phyloP scores from a whole-genome alignment of 2,113 vertebrate genomes.

The Cavia aperea region DNA sequence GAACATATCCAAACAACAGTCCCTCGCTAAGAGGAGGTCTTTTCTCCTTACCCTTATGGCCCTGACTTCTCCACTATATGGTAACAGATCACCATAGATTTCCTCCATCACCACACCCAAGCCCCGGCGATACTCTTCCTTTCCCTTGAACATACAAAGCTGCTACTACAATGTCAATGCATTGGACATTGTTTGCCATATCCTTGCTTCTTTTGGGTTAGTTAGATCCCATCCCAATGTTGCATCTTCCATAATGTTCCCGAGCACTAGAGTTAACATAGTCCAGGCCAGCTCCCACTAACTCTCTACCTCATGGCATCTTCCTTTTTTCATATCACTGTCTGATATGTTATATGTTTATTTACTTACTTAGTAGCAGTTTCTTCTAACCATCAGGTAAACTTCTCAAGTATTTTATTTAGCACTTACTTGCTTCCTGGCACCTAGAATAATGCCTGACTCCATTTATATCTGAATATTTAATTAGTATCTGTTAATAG shows the following conservation, averaged over 20 bases:
- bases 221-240: background rate
- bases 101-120: too few species aligned
- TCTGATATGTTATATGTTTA: background rate
- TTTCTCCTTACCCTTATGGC: accelerated
- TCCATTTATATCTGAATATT: background rate
- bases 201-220: background rate
- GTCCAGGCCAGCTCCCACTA: background rate
- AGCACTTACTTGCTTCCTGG: background rate
- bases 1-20: background rate
- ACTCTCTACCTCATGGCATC: background rate
- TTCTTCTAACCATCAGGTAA: background rate
- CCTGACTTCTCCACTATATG: too few species aligned
- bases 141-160: background rate
- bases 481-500: background rate
- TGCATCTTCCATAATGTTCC: background rate
- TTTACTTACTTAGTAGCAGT: background rate
- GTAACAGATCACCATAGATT: accelerated
- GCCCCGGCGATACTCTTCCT: background rate
- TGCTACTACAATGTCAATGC: background rate
- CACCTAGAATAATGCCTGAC: background rate
- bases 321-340: background rate
- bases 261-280: background rate
- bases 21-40: background rate
- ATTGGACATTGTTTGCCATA: background rate
- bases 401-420: background rate